A percentile compares a stretch with the other conserved stretches of the same genome.
Conservation (phyloP, 1,140 invertebrate species). For the Protaetia brevitarsis region DNA sequence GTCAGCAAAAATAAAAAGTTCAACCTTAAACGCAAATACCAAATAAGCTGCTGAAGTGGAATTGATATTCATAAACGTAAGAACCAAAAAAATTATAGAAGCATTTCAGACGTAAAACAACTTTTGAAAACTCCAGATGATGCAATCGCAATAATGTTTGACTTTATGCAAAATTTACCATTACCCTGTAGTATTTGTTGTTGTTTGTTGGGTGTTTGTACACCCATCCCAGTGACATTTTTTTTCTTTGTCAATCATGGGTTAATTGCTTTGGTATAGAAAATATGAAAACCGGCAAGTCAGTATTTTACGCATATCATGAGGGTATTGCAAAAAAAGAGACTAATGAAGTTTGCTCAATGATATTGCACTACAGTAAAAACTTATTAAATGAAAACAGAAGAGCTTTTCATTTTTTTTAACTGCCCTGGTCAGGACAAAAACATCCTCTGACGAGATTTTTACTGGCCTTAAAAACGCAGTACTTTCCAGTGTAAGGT, state of each 20-base stretch:
- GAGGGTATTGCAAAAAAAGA: background rate
- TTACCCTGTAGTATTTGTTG: too few species aligned
- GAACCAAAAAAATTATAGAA: background rate
- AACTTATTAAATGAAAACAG: background rate
- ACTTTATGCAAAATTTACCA: too few species aligned
- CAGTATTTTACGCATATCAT: conserved; percentile 15
- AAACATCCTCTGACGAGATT: background rate
- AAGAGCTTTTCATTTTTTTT: background rate
- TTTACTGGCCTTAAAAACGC: background rate
- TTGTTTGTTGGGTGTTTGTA: too few species aligned
- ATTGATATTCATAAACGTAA: background rate
- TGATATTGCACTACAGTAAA: background rate
- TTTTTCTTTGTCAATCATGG: background rate
- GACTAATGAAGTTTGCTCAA: background rate
- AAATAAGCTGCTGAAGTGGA: background rate
- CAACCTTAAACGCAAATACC: background rate
- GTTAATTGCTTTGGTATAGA: background rate
- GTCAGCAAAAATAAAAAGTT: background rate
- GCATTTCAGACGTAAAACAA: background rate
- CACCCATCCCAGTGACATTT: background rate
- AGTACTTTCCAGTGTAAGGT: conserved; percentile 14
- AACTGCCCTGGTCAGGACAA: conserved; percentile 21
- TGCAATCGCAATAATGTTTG: too few species aligned
- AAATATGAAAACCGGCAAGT: background rate
- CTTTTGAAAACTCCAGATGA: too few species aligned